Conservation (phyloP, 2,888 invertebrate species). For the Acanthoscelides obtectus region DNA sequence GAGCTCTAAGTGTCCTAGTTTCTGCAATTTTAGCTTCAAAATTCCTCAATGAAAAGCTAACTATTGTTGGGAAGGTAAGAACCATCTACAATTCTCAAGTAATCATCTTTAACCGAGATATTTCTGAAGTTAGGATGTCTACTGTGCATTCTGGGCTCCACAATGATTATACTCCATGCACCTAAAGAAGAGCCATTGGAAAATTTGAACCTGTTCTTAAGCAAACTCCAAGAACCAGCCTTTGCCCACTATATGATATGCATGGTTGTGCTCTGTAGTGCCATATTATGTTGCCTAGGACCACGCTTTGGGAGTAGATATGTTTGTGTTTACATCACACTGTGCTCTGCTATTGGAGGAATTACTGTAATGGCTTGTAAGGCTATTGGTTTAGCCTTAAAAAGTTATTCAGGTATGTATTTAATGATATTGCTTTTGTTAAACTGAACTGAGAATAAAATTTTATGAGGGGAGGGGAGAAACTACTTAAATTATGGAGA, state of each 20-base stretch:
- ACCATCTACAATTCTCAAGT: background rate
- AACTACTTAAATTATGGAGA: too few species aligned
- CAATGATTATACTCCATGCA: slow-evolving; percentile 89
- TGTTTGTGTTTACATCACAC: slow-evolving; percentile 77
- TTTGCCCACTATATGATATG: slow-evolving; percentile 75
- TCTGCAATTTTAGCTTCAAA: slow-evolving; percentile 85
- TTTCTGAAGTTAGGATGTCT: slow-evolving; percentile 74
- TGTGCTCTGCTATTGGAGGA: slow-evolving; percentile 91
- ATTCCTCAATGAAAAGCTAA: slow-evolving; percentile 84
- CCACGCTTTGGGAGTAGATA: slow-evolving; percentile 81
- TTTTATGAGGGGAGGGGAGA: too few species aligned
- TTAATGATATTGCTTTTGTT: too few species aligned
- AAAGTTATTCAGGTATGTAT: slow-evolving; percentile 65
- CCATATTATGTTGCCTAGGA: slow-evolving; percentile 55
- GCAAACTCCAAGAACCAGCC: slow-evolving; percentile 70
- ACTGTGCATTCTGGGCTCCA: slow-evolving; percentile 87
- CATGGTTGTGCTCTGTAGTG: slow-evolving; percentile 49
- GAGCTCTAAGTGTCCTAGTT: slow-evolving; percentile 90
- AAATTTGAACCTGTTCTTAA: slow-evolving; percentile 66
- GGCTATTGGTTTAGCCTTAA: slow-evolving; percentile 83
- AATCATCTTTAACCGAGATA: background rate
- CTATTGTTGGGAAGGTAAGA: slow-evolving; percentile 79
- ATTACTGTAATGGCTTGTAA: slow-evolving; percentile 94
- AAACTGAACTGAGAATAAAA: too few species aligned
- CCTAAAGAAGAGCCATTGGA: slow-evolving; percentile 89